Evolutionary conservation across 2,113 vertebrate species (phyloP).

Genomic region (Panurus biarmicus): DNA sequence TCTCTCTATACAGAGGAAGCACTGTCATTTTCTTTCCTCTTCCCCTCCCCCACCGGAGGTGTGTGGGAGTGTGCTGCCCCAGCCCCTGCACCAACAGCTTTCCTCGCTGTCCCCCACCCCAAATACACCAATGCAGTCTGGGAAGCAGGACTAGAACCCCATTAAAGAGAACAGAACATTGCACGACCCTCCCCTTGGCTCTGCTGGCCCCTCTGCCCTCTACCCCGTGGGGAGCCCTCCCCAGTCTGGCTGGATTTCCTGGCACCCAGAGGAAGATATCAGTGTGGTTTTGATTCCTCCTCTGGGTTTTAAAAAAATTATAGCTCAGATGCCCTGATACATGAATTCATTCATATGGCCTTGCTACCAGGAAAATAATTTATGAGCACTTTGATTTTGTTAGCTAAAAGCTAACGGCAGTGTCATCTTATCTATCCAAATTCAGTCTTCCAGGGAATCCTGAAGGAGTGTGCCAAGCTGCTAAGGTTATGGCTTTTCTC

Average conservation of each 20-base stretch:
- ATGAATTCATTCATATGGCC: neutral
- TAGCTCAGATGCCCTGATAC: neutral
- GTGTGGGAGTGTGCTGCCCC: rapidly evolving
- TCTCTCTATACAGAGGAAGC: neutral
- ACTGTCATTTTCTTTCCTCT: neutral
- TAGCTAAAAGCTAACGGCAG: neutral
- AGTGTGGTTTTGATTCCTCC: neutral
- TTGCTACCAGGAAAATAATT: neutral
- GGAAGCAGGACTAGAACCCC: neutral
- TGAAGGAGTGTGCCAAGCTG: neutral
- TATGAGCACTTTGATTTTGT: neutral
- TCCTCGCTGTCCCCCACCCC: rapidly evolving
- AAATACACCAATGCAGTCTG: neutral
- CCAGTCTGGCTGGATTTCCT: neutral
- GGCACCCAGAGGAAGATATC: neutral
- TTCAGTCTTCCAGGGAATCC: neutral
- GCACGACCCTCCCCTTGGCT: rapidly evolving
- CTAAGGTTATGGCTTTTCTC: neutral
- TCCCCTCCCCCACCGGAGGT: rapidly evolving
- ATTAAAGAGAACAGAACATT: neutral
- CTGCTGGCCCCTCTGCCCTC: rapidly evolving
- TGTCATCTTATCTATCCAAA: neutral
- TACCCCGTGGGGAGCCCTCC: rapidly evolving
- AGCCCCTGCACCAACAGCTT: rapidly evolving
- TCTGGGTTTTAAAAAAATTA: neutral